phyloP scores from a whole-genome alignment of 2,113 vertebrate species.

The Campylorhamphus procurvoides region DNA sequence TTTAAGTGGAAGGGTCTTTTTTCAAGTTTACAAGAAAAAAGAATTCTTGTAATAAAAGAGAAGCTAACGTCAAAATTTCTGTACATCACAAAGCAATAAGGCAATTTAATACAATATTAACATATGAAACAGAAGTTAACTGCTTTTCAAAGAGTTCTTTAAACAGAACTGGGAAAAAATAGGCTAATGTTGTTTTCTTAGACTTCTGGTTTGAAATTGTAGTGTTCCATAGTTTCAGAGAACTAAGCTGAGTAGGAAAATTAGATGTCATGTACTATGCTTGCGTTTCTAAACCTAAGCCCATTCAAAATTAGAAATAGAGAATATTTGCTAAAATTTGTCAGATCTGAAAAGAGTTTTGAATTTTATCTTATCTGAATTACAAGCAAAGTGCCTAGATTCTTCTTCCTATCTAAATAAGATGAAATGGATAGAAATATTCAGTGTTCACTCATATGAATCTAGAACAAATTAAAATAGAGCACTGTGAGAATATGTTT shows the following conservation, averaged over 20 bases:
- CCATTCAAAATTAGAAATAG: neutral
- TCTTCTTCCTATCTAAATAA: neutral
- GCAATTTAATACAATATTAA: constrained; percentile 39
- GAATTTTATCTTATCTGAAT: neutral
- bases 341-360: neutral
- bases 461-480: neutral
- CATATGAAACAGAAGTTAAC: constrained; percentile 48
- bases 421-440: neutral
- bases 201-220: neutral
- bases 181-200: neutral
- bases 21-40: constrained; percentile 8
- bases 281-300: neutral
- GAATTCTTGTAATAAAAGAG: constrained; percentile 19
- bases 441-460: neutral
- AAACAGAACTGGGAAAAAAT: neutral
- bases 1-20: constrained; percentile 23
- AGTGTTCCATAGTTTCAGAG: neutral
- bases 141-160: constrained; percentile 27
- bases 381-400: neutral
- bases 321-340: neutral
- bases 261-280: neutral
- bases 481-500: neutral
- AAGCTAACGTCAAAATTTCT: constrained; percentile 3
- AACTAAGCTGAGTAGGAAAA: neutral
- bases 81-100: constrained; percentile 31